Evolutionary conservation across 1,140 invertebrate genomes (phyloP).

Genomic region (Microplitis mediator): DNA sequence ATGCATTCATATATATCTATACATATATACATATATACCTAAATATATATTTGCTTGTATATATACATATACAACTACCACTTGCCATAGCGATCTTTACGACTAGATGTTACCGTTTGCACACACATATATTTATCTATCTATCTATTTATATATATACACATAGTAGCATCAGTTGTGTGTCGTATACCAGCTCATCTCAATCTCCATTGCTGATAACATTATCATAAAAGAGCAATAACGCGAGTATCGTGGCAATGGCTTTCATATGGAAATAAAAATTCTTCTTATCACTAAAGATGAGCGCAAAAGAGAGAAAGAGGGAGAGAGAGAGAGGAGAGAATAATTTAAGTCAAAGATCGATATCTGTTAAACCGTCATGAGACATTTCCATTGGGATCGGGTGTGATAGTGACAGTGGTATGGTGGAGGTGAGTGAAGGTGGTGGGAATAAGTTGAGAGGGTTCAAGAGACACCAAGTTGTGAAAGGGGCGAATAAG

Average conservation of each 20-base stretch:
- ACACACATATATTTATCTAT: constrained; percentile 21
- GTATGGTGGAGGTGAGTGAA: no score
- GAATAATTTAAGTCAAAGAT: constrained; percentile 3
- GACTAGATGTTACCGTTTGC: constrained; percentile 23
- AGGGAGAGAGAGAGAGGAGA: no score
- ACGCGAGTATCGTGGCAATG: constrained; percentile 39
- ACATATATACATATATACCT: background rate
- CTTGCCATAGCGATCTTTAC: background rate
- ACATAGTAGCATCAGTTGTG: no score
- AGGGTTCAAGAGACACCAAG: no score
- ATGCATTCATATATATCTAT: background rate
- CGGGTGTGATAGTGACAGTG: background rate
- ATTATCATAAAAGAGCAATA: constrained; percentile 65
- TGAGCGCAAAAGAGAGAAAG: background rate
- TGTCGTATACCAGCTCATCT: constrained; percentile 52
- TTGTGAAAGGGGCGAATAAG: background rate
- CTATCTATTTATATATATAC: constrained; percentile 43
- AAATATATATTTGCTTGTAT: background rate
- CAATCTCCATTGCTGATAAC: constrained; percentile 56
- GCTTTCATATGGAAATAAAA: constrained; percentile 56
- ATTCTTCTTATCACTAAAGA: background rate
- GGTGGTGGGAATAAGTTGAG: no score
- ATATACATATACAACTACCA: constrained; percentile 5
- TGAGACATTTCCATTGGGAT: constrained; percentile 4
- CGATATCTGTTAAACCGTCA: constrained; percentile 2